Conservation (phyloP, 1,140 invertebrate species). For the Caenorhabditis remanei region DNA sequence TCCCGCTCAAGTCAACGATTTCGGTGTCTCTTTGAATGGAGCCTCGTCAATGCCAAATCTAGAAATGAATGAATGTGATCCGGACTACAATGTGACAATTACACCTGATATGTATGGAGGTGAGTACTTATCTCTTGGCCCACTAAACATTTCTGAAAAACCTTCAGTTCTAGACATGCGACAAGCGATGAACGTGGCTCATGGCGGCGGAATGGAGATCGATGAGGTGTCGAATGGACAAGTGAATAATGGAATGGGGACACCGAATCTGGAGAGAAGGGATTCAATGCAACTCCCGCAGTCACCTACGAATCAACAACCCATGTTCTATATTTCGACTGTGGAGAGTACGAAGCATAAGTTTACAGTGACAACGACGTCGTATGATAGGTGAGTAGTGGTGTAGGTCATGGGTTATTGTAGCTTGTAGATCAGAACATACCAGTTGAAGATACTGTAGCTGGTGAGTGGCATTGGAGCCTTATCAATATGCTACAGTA, state of each 20-base stretch:
- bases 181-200: slow-evolving; percentile 68
- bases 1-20: slow-evolving; percentile 53
- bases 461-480: too few relatives aligned
- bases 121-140: not conserved
- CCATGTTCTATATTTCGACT: slow-evolving; percentile 62
- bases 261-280: slow-evolving; percentile 4
- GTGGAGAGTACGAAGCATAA: slow-evolving; percentile 62
- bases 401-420: not conserved
- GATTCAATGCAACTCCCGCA: slow-evolving; percentile 26
- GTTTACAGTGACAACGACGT: slow-evolving; percentile 61
- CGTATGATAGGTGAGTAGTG: slow-evolving; percentile 24
- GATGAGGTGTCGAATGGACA: slow-evolving; percentile 48
- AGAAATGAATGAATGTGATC: slow-evolving; percentile 71
- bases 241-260: not conserved
- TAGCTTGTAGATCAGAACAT: not conserved
- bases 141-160: not conserved
- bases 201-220: slow-evolving; percentile 67
- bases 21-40: slow-evolving; percentile 55
- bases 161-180: slow-evolving; percentile 67
- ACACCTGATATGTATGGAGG: slow-evolving; percentile 72
- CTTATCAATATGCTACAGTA: too few relatives aligned
- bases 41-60: slow-evolving; percentile 65
- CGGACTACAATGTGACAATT: slow-evolving; percentile 76
- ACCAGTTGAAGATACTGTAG: too few relatives aligned
- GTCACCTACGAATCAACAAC: slow-evolving; percentile 13